Base-by-base conservation (phyloP, 2,888 invertebrate species). In the Conus canariensis region DNA sequence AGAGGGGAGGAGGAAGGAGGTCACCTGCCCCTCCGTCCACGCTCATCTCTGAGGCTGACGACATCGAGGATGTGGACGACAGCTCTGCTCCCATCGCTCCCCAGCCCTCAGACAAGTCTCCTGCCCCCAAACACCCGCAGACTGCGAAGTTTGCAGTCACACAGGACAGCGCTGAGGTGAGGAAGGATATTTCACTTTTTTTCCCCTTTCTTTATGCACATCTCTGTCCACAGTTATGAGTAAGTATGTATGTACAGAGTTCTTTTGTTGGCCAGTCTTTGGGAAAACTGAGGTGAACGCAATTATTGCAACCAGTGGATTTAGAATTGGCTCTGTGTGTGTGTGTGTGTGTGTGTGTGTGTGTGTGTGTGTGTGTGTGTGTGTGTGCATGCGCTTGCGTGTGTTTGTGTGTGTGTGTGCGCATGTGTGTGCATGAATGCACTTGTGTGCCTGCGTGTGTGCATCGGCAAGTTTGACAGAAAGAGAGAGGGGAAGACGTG, bases 41-140 rank as follows among this genome's bases (percentile, higher is more conserved):
- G 12, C 83, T 91, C 56, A 92, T 92, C 45, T 92, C 92, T 0
- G 82, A 58, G 3, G 92, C 92, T 0, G 82, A 83, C 19, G 82
- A 83, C 22, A 67, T 86, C 25, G 94, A 94, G 89, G 95, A 94
- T 88, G 94, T 94, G 10, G 95, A 94, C 88, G 91, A 91, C n/a
- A 93, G 91, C 67, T 94, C 94, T 89, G 92, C 93, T 22, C 95
- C 95, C 58, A 93, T 94, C 45, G 94, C 93, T 77, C 86, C 91
- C 93, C 89, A 93, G 92, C 91, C 91, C 91, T 77, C 85, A 87
- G 87, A 77, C 77, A 67, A 67, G 90, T 90, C 64, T 60, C 91
- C n/a, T 90, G 60, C 83, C 91, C 74, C 90, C 86, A 19, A 83
- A 22, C 90, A 12, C 86, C 80, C 89, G 59, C 59, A 59, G 10